Conservation (phyloP, 2,113 vertebrate species). For the Centrocercus urophasianus region DNA sequence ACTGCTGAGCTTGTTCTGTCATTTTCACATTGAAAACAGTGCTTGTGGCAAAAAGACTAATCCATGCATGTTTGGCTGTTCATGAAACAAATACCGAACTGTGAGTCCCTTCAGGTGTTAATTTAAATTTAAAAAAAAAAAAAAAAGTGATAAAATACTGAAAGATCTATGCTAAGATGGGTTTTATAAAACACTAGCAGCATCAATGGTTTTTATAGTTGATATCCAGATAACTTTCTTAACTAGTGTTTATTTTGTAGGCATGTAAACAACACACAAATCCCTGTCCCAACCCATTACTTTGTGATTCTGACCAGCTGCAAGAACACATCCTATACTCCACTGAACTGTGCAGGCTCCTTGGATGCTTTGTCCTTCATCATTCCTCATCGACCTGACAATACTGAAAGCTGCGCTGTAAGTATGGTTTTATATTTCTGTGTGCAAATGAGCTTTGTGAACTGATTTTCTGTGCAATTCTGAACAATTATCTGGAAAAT, state of each 20-base stretch:
- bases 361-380: slow-evolving; percentile 85
- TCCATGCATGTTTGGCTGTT: background rate
- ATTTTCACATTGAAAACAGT: background rate
- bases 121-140: background rate
- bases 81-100: background rate
- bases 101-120: background rate
- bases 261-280: slow-evolving; percentile 46
- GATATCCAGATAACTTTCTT: background rate
- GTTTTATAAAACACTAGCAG: background rate
- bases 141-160: background rate
- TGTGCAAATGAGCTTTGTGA: background rate
- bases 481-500: background rate
- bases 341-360: slow-evolving; percentile 74
- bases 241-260: slow-evolving; percentile 71
- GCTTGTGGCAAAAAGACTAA: background rate
- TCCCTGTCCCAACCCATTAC: slow-evolving; percentile 90
- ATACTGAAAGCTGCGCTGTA: slow-evolving; percentile 89
- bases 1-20: background rate
- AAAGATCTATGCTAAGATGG: background rate
- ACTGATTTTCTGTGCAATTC: background rate
- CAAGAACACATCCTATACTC: slow-evolving; percentile 68
- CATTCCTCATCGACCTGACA: slow-evolving; percentile 89
- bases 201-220: background rate
- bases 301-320: slow-evolving; percentile 93
- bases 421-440: slow-evolving; percentile 70